phyloP scores from a whole-genome alignment of 2,113 vertebrate species.

The Oncorhynchus tshawytscha region DNA sequence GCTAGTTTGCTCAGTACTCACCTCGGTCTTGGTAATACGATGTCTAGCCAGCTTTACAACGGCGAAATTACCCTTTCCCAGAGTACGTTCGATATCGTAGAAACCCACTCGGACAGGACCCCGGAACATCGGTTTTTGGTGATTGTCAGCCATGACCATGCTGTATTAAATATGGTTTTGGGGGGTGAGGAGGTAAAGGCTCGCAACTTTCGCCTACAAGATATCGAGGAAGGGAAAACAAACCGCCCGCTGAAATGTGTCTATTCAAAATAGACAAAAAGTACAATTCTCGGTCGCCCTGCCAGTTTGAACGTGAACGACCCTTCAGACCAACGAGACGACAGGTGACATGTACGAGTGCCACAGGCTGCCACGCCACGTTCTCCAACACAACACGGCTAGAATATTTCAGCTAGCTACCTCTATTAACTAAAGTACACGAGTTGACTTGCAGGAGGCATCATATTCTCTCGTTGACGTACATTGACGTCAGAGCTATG shows the following conservation, averaged over 20 bases:
- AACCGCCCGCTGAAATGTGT: conserved; percentile 62
- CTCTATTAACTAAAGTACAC: conserved; percentile 72
- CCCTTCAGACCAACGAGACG: conserved; percentile 49
- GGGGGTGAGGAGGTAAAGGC: conserved; percentile 60
- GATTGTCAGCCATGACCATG: conserved; percentile 97
- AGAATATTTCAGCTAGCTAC: conserved; percentile 64
- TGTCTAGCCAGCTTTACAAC: conserved; percentile 95
- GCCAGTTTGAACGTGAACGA: conserved; percentile 57
- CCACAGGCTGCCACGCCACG: conserved; percentile 56
- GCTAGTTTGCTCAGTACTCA: conserved; percentile 64
- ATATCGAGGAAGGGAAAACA: conserved; percentile 65
- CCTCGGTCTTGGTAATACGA: conserved; percentile 96
- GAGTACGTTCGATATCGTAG: conserved; percentile 95
- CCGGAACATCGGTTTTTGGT: conserved; percentile 82
- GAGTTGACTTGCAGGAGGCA: conserved; percentile 77
- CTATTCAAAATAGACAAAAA: conserved; percentile 69
- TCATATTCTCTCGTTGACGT: conserved; percentile 85
- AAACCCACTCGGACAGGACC: conserved; percentile 93
- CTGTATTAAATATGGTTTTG: conserved; percentile 67
- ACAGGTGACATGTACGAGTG: conserved; percentile 59
- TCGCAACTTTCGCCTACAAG: conserved; percentile 54
- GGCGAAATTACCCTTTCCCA: conserved; percentile 95
- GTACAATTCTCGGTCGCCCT: conserved; percentile 53
- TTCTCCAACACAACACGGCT: conserved; percentile 68
- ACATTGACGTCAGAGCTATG: conserved; percentile 84